Evolutionary conservation across 2,888 invertebrate genomes (phyloP).

Genomic region (Ariolimax columbianus): DNA sequence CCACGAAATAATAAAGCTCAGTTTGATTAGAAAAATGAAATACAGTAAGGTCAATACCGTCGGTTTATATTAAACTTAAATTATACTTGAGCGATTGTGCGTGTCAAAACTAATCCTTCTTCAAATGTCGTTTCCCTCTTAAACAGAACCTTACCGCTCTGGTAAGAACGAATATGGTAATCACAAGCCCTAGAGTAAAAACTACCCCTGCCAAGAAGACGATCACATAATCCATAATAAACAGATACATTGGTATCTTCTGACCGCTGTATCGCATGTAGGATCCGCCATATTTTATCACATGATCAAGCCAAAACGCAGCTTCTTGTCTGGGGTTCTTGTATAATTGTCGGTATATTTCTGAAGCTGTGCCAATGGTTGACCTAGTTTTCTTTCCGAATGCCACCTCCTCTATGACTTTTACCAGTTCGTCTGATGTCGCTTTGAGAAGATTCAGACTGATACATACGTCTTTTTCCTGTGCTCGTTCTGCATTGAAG

Average conservation of each 20-base stretch:
- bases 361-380: conserved; percentile 9
- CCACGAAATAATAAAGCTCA: too few species aligned
- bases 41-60: too few species aligned
- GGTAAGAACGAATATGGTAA: background rate
- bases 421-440: background rate
- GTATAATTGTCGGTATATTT: conserved; percentile 1
- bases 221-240: too few species aligned
- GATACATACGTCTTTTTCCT: background rate
- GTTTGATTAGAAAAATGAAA: too few species aligned
- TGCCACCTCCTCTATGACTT: background rate
- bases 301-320: conserved; percentile 31
- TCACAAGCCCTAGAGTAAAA: too few species aligned
- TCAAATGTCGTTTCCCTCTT: background rate
- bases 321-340: conserved; percentile 17
- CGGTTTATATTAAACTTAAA: too few species aligned
- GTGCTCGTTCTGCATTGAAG: background rate
- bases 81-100: too few species aligned
- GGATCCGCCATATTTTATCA: background rate
- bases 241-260: too few species aligned
- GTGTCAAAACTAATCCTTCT: background rate
- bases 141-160: background rate
- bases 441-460: background rate
- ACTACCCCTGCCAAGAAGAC: too few species aligned
- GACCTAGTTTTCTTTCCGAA: background rate
- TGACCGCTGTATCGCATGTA: background rate